Percentiles rank a stretch among this genome's conserved stretches.
These are phyloP conservation scores for Eulimnadia texana DNA, from an alignment of 1,140 invertebrate species.

Conservation along the genomic window DNA sequence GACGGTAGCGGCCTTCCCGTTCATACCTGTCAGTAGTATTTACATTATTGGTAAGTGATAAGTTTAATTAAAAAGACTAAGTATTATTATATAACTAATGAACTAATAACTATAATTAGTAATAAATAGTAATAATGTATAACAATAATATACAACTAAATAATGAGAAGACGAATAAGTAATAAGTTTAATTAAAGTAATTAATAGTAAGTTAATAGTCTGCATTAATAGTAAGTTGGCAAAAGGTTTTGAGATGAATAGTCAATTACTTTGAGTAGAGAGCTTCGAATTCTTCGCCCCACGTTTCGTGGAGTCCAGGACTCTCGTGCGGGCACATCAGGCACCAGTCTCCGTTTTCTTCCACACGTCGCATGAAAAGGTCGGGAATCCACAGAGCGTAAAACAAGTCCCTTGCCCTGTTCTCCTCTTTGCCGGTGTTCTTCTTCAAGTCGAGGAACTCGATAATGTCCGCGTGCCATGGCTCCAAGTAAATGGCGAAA, in stretches of 20 bases:
- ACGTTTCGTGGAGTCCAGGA: conserved; percentile 77
- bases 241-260: conserved; percentile 15
- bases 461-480: conserved; percentile 97
- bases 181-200: too few species aligned
- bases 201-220: too few species aligned
- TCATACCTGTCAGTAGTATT: conserved; percentile 87
- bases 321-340: conserved; percentile 94
- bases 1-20: conserved; percentile 53
- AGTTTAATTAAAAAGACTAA: conserved; percentile 13
- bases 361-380: conserved; percentile 94
- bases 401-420: conserved; percentile 88
- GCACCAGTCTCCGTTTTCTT: conserved; percentile 74
- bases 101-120: too few species aligned
- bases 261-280: conserved; percentile 58
- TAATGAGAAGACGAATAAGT: too few species aligned
- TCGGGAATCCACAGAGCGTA: conserved; percentile 98
- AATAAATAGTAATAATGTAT: too few species aligned
- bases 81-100: too few species aligned
- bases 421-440: conserved; percentile 88
- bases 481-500: conserved; percentile 97
- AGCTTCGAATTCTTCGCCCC: conserved; percentile 87
- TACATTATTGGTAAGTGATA: too few species aligned
- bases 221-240: too few species aligned
- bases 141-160: too few species aligned
- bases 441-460: conserved; percentile 89